These are phyloP conservation scores for Campoplex capitator DNA, from an alignment of 2,888 invertebrate genomes.

Conservation along the genomic window DNA sequence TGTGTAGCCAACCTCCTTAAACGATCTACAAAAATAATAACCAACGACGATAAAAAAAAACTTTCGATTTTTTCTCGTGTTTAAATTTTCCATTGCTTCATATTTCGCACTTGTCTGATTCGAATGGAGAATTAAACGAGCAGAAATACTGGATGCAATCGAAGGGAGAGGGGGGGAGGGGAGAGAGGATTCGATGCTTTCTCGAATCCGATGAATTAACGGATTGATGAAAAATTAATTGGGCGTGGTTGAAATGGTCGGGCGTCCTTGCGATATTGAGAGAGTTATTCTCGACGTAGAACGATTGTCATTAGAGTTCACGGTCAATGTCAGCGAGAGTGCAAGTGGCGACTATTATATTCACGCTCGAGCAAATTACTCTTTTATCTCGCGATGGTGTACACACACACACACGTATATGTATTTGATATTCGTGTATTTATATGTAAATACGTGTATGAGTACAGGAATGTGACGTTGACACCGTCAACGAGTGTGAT, in stretches of 20 bases:
- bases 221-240: slow-evolving; percentile 2
- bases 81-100: background rate
- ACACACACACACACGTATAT: too few relatives aligned
- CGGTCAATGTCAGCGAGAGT: slow-evolving; percentile 53
- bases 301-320: slow-evolving; percentile 58
- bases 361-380: slow-evolving; percentile 40
- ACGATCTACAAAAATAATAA: background rate
- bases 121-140: background rate
- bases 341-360: slow-evolving; percentile 49
- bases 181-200: background rate
- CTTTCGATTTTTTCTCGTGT: background rate
- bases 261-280: slow-evolving; percentile 42
- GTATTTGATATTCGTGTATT: too few relatives aligned
- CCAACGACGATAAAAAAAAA: background rate
- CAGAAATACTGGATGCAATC: background rate
- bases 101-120: background rate
- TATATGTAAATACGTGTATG: background rate
- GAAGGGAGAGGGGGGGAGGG: too few relatives aligned
- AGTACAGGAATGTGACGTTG: background rate
- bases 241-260: slow-evolving; percentile 13
- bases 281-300: slow-evolving; percentile 37
- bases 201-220: background rate
- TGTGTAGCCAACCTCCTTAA: too few relatives aligned
- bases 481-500: background rate
- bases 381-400: slow-evolving; percentile 11